Percentiles rank a stretch among this genome's conserved stretches.
phyloP scores from a whole-genome alignment of 2,113 vertebrate genomes.

The Peromyscus leucopus region DNA sequence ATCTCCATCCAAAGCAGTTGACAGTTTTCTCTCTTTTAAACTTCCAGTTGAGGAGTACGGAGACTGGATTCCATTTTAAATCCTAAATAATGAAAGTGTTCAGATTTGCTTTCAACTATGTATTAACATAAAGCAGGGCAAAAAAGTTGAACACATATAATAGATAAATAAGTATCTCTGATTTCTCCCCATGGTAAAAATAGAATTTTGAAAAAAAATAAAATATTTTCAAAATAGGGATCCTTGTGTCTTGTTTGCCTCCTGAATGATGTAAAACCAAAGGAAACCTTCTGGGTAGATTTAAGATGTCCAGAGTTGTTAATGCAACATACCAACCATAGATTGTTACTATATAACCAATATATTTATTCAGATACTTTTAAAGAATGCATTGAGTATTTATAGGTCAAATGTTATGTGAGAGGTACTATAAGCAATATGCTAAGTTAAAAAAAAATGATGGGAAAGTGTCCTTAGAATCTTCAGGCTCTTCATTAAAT shows the following conservation, averaged over 20 bases:
- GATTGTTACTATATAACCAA: neutral
- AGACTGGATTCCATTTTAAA: neutral
- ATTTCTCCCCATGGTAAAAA: neutral
- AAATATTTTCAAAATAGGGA: neutral
- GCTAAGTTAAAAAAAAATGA: neutral
- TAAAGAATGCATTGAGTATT: neutral
- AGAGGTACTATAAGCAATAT: neutral
- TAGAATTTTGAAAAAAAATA: neutral
- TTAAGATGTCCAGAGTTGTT: neutral
- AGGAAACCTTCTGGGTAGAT: neutral
- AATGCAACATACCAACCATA: neutral
- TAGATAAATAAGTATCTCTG: neutral
- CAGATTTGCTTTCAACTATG: neutral
- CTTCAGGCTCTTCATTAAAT: neutral
- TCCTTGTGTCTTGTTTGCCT: neutral
- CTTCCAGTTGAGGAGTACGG: neutral
- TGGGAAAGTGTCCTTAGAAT: neutral
- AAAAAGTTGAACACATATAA: neutral
- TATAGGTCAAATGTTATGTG: neutral
- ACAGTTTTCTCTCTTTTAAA: neutral
- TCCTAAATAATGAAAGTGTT: neutral
- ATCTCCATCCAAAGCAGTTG: neutral
- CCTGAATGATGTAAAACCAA: neutral
- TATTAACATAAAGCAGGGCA: conserved; percentile 24
- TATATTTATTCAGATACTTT: neutral